These are phyloP conservation scores for Drosophila nigritarsus DNA, from an alignment of 2,888 invertebrate species.

Conservation along the genomic window DNA sequence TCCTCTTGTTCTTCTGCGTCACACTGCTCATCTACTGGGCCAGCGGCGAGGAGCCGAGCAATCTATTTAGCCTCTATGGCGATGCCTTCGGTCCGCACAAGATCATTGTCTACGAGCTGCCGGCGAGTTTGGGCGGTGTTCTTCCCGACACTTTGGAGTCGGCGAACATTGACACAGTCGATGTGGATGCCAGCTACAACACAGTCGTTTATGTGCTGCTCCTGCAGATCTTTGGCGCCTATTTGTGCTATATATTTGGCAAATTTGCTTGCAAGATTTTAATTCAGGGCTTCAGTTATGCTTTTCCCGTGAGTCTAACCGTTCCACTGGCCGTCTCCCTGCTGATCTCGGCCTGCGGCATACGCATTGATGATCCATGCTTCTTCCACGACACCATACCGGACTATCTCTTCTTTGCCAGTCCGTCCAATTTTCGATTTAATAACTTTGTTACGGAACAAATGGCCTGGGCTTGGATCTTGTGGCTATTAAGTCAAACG, in stretches of 20 bases:
- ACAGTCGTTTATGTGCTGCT: slow-evolving; percentile 91
- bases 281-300: slow-evolving; percentile 98
- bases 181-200: slow-evolving; percentile 89
- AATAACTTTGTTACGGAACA: slow-evolving; percentile 94
- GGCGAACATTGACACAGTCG: slow-evolving; percentile 90
- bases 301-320: slow-evolving; percentile 97
- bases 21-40: slow-evolving; percentile 90
- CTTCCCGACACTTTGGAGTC: slow-evolving; percentile 91
- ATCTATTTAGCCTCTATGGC: slow-evolving; percentile 91
- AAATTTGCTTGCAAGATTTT: slow-evolving; percentile 98
- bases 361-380: slow-evolving; percentile 94
- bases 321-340: slow-evolving; percentile 95
- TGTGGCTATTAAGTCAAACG: slow-evolving; percentile 97
- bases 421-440: slow-evolving; percentile 92
- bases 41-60: slow-evolving; percentile 91
- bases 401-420: slow-evolving; percentile 96
- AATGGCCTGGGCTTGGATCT: slow-evolving; percentile 96
- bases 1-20: slow-evolving; percentile 90
- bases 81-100: slow-evolving; percentile 91
- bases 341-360: slow-evolving; percentile 94
- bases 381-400: slow-evolving; percentile 94
- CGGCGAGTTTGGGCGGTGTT: slow-evolving; percentile 82
- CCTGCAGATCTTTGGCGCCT: slow-evolving; percentile 93
- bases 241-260: slow-evolving; percentile 95
- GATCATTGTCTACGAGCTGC: slow-evolving; percentile 90